Percentiles rank a stretch among this genome's conserved stretches.
These are phyloP conservation scores for Chamaetylas fuelleborni DNA, from an alignment of 2,113 vertebrate species.

Conservation along the genomic window DNA sequence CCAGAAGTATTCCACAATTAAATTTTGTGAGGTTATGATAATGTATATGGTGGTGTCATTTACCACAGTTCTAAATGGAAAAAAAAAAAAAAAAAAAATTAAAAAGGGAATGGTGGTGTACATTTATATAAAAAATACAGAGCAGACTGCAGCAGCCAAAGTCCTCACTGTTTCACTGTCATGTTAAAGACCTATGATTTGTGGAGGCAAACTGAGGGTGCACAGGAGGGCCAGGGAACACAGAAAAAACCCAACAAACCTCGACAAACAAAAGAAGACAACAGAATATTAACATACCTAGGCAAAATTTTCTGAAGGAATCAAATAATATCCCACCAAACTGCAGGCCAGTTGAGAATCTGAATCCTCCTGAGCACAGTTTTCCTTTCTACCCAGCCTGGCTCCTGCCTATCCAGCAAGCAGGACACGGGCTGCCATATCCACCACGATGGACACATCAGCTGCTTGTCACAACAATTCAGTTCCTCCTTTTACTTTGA, in stretches of 20 bases:
- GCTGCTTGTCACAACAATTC: neutral
- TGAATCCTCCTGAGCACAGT: neutral
- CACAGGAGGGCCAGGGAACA: neutral
- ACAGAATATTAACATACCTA: neutral
- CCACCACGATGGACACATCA: rapidly evolving
- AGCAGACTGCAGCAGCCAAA: neutral
- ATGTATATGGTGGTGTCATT: neutral
- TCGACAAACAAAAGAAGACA: neutral
- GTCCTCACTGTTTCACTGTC: neutral
- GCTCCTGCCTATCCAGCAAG: neutral
- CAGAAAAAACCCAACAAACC: neutral
- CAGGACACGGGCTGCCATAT: neutral
- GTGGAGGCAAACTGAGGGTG: neutral
- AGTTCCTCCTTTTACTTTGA: neutral
- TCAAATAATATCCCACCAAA: neutral
- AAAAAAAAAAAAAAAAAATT: no score
- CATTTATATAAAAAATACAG: neutral
- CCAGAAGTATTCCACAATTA: neutral
- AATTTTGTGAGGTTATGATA: neutral
- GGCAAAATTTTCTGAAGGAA: neutral
- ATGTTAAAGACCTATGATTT: neutral
- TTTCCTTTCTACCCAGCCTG: neutral
- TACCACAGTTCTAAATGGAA: neutral
- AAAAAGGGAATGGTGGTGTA: neutral
- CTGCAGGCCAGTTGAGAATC: neutral